A percentile compares a stretch with the other conserved stretches of the same genome.
These are phyloP conservation scores for Gastracanthus pulcherrimus DNA, from an alignment of 2,888 invertebrate genomes.

Conservation along the genomic window DNA sequence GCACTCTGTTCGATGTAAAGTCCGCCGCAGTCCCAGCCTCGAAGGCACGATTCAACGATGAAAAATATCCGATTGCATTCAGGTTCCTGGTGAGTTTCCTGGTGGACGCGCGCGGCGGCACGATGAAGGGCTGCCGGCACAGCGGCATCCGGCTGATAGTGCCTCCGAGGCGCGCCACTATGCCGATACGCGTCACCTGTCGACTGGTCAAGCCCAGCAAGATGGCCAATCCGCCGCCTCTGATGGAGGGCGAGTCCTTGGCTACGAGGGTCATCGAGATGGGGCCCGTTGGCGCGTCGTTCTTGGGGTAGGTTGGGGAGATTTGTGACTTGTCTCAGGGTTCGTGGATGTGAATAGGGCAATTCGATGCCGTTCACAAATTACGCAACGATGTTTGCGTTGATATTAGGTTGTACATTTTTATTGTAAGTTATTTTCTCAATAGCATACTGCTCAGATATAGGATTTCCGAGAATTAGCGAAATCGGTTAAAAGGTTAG, in stretches of 20 bases:
- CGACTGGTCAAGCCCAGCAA: conserved; percentile 89
- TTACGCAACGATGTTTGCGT: too few species aligned
- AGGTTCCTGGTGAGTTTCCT: conserved; percentile 99
- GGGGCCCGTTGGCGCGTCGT: conserved; percentile 97
- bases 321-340: too few species aligned
- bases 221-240: conserved; percentile 92
- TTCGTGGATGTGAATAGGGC: too few species aligned
- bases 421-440: too few species aligned
- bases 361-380: too few species aligned
- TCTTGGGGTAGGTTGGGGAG: conserved; percentile 88
- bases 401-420: too few species aligned
- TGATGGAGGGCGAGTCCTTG: conserved; percentile 98
- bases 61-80: neutral
- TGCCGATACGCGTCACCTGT: conserved; percentile 98
- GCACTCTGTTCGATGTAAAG: neutral
- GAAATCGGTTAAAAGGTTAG: too few species aligned
- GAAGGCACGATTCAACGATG: neutral
- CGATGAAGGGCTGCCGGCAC: conserved; percentile 99
- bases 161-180: conserved; percentile 95
- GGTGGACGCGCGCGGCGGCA: conserved; percentile 99
- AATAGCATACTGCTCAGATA: too few species aligned
- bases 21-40: neutral
- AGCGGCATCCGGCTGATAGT: conserved; percentile 98
- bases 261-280: conserved; percentile 96
- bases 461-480: too few species aligned